phyloP scores from a whole-genome alignment of 2,888 invertebrate species.

The Cartodere bifasciata region DNA sequence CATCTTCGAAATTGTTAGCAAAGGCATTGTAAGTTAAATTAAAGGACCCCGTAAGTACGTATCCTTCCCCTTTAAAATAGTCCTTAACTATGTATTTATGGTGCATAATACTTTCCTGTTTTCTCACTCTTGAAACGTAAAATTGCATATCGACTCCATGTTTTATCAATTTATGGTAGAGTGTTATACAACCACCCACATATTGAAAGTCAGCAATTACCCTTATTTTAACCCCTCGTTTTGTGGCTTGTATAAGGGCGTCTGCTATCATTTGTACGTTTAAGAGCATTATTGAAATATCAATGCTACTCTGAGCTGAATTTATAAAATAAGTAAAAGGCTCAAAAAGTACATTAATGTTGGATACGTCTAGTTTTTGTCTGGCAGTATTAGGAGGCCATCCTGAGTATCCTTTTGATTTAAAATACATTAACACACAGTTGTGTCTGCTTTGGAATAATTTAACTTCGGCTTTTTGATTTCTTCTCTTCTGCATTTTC shows the following conservation, averaged over 20 bases:
- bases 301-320: slow-evolving; percentile 21
- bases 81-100: slow-evolving; percentile 31
- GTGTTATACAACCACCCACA: slow-evolving; percentile 7
- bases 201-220: slow-evolving; percentile 25
- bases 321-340: slow-evolving; percentile 26
- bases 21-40: slow-evolving; percentile 24
- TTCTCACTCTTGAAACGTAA: slow-evolving; percentile 19
- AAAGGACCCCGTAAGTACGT: slow-evolving; percentile 26
- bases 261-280: slow-evolving; percentile 17
- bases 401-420: slow-evolving; percentile 18
- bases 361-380: slow-evolving; percentile 9
- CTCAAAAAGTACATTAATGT: slow-evolving; percentile 19
- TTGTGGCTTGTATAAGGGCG: slow-evolving; percentile 19
- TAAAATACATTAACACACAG: slow-evolving; percentile 25
- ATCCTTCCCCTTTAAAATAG: slow-evolving; percentile 19
- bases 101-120: slow-evolving; percentile 26
- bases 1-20: slow-evolving; percentile 27
- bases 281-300: slow-evolving; percentile 25
- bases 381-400: slow-evolving; percentile 19
- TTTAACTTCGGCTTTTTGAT: slow-evolving; percentile 16
- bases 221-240: slow-evolving; percentile 24
- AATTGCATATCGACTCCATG: slow-evolving; percentile 20
- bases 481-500: slow-evolving; percentile 16
- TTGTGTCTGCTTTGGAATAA: slow-evolving; percentile 24
- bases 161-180: slow-evolving; percentile 17